Evolutionary conservation across 2,797 vertebrate genomes (phyloP).

Genomic region (Danio choprae): DNA sequence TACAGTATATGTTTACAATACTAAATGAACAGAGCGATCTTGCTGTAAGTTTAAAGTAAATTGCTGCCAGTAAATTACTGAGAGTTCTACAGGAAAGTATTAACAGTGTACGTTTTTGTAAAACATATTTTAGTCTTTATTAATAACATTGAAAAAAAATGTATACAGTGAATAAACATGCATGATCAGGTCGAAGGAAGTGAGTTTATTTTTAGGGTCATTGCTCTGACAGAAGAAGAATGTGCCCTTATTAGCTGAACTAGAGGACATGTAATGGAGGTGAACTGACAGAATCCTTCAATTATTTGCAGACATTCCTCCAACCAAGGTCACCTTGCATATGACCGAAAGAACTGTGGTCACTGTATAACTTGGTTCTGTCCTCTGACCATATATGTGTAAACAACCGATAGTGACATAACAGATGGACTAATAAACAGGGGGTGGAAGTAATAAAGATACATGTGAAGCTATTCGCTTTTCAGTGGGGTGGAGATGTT

Average conservation of each 20-base stretch:
- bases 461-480: background rate
- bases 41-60: no score
- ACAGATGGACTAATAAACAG: background rate
- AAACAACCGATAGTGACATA: constrained; percentile 7
- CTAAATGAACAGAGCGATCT: no score
- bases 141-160: no score
- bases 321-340: background rate
- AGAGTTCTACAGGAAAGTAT: no score
- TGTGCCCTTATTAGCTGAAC: background rate
- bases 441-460: background rate
- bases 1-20: no score
- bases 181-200: background rate
- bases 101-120: no score
- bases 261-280: background rate
- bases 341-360: background rate
- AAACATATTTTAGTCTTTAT: no score
- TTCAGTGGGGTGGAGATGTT: background rate
- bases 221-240: constrained; percentile 9
- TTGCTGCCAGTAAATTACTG: no score
- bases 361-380: background rate
- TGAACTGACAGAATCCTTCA: background rate
- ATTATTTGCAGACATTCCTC: constrained; percentile 20
- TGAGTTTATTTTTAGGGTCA: background rate
- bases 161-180: background rate
- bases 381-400: background rate